phyloP scores from a whole-genome alignment of 2,888 invertebrate genomes.

The Glyphotaelius pellucidus region DNA sequence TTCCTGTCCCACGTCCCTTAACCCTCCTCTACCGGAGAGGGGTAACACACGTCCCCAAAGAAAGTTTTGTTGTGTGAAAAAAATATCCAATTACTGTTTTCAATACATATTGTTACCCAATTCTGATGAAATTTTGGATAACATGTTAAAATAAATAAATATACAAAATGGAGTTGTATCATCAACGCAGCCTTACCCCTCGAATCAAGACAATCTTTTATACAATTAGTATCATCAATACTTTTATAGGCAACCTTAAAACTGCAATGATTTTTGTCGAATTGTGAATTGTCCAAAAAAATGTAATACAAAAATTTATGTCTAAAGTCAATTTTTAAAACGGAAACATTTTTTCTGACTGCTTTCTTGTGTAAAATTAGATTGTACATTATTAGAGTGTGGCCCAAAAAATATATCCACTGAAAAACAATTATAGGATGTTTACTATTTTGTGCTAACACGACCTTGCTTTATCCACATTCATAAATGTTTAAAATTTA shows the following conservation, averaged over 20 bases:
- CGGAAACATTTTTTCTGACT: slow-evolving; percentile 43
- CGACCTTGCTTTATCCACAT: background rate
- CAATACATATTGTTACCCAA: no score
- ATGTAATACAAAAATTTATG: background rate
- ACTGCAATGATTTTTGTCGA: slow-evolving; percentile 3
- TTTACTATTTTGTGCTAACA: background rate
- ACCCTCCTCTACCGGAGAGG: no score
- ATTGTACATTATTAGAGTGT: slow-evolving; percentile 28
- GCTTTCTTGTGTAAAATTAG: background rate
- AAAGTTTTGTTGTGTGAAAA: no score
- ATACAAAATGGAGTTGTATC: background rate
- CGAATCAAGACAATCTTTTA: slow-evolving; percentile 54
- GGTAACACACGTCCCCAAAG: no score
- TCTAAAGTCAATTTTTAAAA: slow-evolving; percentile 19
- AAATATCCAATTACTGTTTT: no score
- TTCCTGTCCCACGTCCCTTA: no score
- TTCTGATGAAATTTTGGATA: no score
- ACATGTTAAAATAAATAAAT: background rate
- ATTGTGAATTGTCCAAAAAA: background rate
- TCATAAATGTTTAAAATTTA: background rate
- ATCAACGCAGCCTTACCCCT: slow-evolving; percentile 35
- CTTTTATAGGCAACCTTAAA: slow-evolving; percentile 42
- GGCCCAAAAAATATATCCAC: background rate
- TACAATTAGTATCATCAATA: slow-evolving; percentile 60
- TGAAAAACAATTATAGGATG: background rate